Percentiles rank a stretch among this genome's conserved stretches.
phyloP scores from a whole-genome alignment of 2,113 vertebrate genomes.

The Oncorhynchus kisutch region DNA sequence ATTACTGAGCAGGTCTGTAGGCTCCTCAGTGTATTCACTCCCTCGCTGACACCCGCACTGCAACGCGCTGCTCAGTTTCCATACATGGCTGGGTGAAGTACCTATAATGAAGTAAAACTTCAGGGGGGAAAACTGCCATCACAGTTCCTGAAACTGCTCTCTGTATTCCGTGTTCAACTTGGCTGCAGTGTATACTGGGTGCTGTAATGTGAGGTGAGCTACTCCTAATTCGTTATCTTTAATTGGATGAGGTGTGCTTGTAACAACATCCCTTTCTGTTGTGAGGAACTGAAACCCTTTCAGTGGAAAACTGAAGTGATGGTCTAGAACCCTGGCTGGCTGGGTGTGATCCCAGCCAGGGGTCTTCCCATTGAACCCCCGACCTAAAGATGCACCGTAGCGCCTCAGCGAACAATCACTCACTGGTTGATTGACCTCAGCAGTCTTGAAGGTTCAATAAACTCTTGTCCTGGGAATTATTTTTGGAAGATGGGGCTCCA shows the following conservation, averaged over 20 bases:
- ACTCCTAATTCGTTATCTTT: neutral
- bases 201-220: conserved; percentile 25
- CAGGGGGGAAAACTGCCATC: conserved; percentile 29
- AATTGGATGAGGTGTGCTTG: neutral
- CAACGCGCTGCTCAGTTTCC: conserved; percentile 24
- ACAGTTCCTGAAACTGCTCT: conserved; percentile 47
- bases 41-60: conserved; percentile 50
- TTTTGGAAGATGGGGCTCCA: no score
- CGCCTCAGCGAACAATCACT: conserved; percentile 5
- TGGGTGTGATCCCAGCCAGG: neutral
- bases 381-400: conserved; percentile 19
- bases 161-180: no score
- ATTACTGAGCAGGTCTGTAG: conserved; percentile 69
- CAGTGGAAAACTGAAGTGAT: no score
- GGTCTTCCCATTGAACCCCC: neutral
- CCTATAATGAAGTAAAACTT: conserved; percentile 50
- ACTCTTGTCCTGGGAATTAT: neutral
- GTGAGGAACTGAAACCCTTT: neutral
- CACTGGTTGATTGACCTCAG: neutral
- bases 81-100: conserved; percentile 35
- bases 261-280: neutral
- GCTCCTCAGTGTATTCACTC: conserved; percentile 64
- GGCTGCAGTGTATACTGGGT: neutral
- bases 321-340: neutral
- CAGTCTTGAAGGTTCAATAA: neutral